Evolutionary conservation across 2,888 invertebrate species (phyloP), one percentile per base, ranked within the genome.

Genomic region (Catocala fraxini): DNA sequence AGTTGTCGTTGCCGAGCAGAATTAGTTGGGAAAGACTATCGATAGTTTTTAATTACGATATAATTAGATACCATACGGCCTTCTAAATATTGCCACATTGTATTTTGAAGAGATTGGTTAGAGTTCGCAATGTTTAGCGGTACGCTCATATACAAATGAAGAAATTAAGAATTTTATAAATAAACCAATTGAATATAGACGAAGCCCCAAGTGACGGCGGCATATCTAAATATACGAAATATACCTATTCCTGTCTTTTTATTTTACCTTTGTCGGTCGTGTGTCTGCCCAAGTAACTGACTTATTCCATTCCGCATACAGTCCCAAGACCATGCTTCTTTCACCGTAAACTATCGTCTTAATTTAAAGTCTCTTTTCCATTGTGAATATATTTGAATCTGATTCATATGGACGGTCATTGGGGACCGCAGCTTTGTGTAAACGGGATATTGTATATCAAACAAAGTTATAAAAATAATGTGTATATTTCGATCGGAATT

Each of bases 161-260:
- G 76, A 71, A 69, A 75, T 71, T 61, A 59, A 63, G 60, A 59
- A 60, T 58, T 63, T 77, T 73, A 78, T 70, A 77, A 78, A 77
- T 75, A 78, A 78, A 65, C 65, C 58, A 46, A 56, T 73, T 69
- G 73, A 67, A 64, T 77, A 73, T 56, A 67, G 65, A 62, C 61
- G 58, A 62, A 60, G 55, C 15, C 65, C 73, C 59, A 53, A 63
- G 69, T 76, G 71, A 61, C 65, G 63, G 59, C 56, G 59, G 68
- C 58, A 55, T 56, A 68, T 47, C 69, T 68, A 63, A 55, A 71
- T 57, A 65, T 71, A 76, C 63, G 62, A 77, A 78, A 64, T 71
- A 66, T 62, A 49, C 67, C 69, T 68, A 65, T 71, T 75, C 68
- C 53, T 70, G 53, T 43, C 15, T 47, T 69, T 77, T 78, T 71